Percentiles rank a stretch among this genome's conserved stretches.
phyloP scores from a whole-genome alignment of 2,113 vertebrate genomes.

The Tiliqua scincoides region DNA sequence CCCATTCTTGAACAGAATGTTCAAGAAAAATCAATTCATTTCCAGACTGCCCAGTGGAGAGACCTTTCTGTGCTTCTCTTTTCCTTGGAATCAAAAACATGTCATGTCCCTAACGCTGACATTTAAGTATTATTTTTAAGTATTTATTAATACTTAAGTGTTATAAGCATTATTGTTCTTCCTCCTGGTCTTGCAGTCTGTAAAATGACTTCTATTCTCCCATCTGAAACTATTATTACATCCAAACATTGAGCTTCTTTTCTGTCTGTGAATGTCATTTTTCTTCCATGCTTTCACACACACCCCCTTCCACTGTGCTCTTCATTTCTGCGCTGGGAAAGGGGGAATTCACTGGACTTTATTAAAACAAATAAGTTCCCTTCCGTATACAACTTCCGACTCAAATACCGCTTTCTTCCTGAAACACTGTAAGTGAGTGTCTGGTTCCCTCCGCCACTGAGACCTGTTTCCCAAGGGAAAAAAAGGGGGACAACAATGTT shows the following conservation, averaged over 20 bases:
- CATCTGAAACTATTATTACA: rapidly evolving
- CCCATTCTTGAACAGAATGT: background rate
- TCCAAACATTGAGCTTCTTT: background rate
- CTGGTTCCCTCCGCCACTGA: slow-evolving; percentile 50
- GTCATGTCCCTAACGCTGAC: background rate
- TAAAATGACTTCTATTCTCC: background rate
- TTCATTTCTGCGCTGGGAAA: background rate
- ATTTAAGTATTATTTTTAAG: no score
- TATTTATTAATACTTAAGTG: no score
- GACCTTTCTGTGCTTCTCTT: background rate
- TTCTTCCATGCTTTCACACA: background rate
- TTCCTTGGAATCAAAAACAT: background rate
- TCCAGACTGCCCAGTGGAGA: background rate
- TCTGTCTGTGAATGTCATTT: slow-evolving; percentile 10
- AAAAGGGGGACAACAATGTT: background rate
- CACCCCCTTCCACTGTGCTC: background rate
- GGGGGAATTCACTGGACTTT: slow-evolving; percentile 23
- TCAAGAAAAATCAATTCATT: background rate
- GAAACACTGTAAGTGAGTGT: slow-evolving; percentile 5
- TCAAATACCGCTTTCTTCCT: slow-evolving; percentile 35
- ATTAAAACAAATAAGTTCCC: slow-evolving; percentile 41
- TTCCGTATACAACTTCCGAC: slow-evolving; percentile 57
- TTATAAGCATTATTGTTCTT: background rate
- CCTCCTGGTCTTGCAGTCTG: background rate
- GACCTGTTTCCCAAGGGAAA: slow-evolving; percentile 5